Evolutionary conservation across 1,140 invertebrate species (phyloP).

Genomic region (Nixonia krombeini): DNA sequence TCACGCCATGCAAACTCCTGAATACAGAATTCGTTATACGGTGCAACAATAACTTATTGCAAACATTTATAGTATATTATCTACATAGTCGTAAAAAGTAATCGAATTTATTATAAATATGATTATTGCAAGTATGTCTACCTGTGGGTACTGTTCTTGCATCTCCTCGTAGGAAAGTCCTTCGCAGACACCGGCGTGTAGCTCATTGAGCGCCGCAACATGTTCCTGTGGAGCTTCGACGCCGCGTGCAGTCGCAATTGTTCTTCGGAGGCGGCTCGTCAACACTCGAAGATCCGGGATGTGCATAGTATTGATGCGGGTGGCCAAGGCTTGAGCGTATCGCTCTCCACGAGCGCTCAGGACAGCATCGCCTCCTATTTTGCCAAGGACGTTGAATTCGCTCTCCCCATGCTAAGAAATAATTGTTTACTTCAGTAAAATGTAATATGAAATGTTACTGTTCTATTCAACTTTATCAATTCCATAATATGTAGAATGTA

Average conservation of each 20-base stretch:
- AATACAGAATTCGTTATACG: too few relatives aligned
- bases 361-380: slow-evolving; percentile 90
- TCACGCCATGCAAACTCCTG: slow-evolving; percentile 90
- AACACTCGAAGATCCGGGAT: slow-evolving; percentile 84
- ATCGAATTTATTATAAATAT: too few relatives aligned
- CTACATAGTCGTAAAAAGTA: too few relatives aligned
- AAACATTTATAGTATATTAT: too few relatives aligned
- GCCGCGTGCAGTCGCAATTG: slow-evolving; percentile 87
- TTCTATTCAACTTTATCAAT: too few relatives aligned
- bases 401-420: slow-evolving; percentile 89
- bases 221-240: slow-evolving; percentile 87
- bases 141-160: slow-evolving; percentile 86
- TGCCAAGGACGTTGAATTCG: slow-evolving; percentile 90
- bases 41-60: too few relatives aligned
- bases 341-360: slow-evolving; percentile 84
- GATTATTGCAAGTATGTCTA: too few relatives aligned
- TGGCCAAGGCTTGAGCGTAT: slow-evolving; percentile 84
- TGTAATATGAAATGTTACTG: too few relatives aligned
- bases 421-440: neutral
- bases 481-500: too few relatives aligned
- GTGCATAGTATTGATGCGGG: slow-evolving; percentile 80
- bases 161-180: slow-evolving; percentile 95
- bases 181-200: slow-evolving; percentile 94
- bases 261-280: slow-evolving; percentile 89
- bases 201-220: slow-evolving; percentile 87